phyloP scores from a whole-genome alignment of 1,140 invertebrate genomes.

The Caerostris darwini region DNA sequence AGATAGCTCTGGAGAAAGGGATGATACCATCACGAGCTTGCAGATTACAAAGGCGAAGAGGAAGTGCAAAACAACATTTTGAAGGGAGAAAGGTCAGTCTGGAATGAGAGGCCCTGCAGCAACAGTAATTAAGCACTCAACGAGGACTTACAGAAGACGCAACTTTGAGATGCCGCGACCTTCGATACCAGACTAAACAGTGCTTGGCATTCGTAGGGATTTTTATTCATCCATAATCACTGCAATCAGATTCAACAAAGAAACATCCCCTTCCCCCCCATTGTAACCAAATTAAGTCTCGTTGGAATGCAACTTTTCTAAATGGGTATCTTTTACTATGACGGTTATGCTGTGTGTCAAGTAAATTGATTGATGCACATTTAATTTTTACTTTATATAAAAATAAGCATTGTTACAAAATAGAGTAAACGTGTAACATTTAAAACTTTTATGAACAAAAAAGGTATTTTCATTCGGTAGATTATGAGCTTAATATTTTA shows the following conservation, averaged over 20 bases:
- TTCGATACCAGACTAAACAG: conserved; percentile 37
- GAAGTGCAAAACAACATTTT: conserved; percentile 31
- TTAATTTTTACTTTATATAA: not conserved
- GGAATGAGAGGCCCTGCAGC: conserved; percentile 37
- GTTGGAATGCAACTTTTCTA: not conserved
- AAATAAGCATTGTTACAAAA: not conserved
- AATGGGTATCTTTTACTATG: not conserved
- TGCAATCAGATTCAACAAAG: conserved; percentile 4
- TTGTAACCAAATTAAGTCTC: not conserved
- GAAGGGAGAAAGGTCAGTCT: conserved; percentile 48
- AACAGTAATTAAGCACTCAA: conserved; percentile 66
- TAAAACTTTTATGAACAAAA: too few species aligned
- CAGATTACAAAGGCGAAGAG: conserved; percentile 42
- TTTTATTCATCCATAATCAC: conserved; percentile 18
- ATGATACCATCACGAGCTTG: conserved; percentile 17
- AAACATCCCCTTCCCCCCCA: not conserved
- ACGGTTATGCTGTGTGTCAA: too few species aligned
- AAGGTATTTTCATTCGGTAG: too few species aligned
- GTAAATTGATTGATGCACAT: not conserved
- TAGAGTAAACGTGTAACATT: not conserved
- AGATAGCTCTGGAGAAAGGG: not conserved
- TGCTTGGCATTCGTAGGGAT: not conserved
- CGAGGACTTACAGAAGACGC: conserved; percentile 30
- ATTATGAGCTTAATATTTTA: too few species aligned
- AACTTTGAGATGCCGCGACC: conserved; percentile 60